A percentile compares a stretch with the other conserved stretches of the same genome.
Evolutionary conservation across 2,113 vertebrate genomes (phyloP).

Genomic region (Macquaria ambigua): DNA sequence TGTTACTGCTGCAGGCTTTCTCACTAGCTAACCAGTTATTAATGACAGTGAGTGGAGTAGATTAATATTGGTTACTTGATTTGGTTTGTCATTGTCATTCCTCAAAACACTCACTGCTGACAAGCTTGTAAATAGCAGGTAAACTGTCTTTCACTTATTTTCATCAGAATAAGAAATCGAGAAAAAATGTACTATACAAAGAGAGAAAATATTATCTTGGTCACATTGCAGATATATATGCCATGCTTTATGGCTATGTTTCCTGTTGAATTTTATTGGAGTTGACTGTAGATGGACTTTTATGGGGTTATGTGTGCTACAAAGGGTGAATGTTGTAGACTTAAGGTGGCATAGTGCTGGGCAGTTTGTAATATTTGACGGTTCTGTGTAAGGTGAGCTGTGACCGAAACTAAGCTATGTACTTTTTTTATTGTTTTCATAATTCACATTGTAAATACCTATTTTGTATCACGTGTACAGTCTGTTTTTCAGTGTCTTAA

Average conservation of each 20-base stretch:
- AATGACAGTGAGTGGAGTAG: neutral
- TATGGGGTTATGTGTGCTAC: constrained; percentile 3
- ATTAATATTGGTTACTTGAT: neutral
- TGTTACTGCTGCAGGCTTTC: constrained; percentile 8
- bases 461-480: constrained; percentile 89
- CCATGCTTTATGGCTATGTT: constrained; percentile 30
- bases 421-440: constrained; percentile 52
- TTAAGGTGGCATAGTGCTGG: neutral
- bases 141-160: constrained; percentile 14
- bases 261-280: constrained; percentile 14
- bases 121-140: constrained; percentile 39
- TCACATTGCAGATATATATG: constrained; percentile 35
- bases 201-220: constrained; percentile 1
- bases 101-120: constrained; percentile 11
- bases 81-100: neutral
- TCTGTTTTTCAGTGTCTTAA: constrained; percentile 84
- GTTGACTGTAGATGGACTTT: constrained; percentile 11
- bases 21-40: neutral
- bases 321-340: constrained; percentile 17
- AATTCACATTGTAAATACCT: constrained; percentile 88
- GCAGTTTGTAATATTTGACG: constrained; percentile 14
- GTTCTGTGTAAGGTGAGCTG: constrained; percentile 72
- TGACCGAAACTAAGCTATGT: constrained; percentile 75
- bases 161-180: constrained; percentile 9
- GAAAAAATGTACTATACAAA: constrained; percentile 15